phyloP scores from a whole-genome alignment of 2,797 vertebrate species.

The Chaunax sp. region DNA sequence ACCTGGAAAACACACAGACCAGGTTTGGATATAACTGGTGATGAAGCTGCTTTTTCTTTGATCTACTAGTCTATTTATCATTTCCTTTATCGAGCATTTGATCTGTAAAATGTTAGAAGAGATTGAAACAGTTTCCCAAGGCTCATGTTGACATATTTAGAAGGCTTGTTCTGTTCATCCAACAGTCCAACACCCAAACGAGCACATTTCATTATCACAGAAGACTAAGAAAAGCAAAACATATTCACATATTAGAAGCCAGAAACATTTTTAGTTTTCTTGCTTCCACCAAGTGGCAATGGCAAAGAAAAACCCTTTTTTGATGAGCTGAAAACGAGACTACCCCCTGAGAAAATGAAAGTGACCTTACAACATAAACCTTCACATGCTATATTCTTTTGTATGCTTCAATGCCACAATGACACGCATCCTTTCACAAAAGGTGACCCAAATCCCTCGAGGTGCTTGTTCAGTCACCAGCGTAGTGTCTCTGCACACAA shows the following conservation, averaged over 20 bases:
- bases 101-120: neutral
- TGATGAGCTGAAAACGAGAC: slow-evolving; percentile 55
- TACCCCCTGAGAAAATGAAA: slow-evolving; percentile 50
- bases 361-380: slow-evolving; percentile 67
- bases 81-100: neutral
- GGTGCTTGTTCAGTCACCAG: slow-evolving; percentile 63
- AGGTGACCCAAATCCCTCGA: slow-evolving; percentile 57
- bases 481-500: slow-evolving; percentile 55
- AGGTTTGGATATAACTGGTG: neutral
- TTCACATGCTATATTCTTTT: slow-evolving; percentile 42
- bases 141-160: too few species aligned
- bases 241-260: neutral
- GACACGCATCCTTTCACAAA: slow-evolving; percentile 63
- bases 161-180: neutral
- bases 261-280: too few species aligned
- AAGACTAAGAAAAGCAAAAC: neutral
- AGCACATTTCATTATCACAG: neutral
- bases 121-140: too few species aligned
- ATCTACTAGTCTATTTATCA: neutral
- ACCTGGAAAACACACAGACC: too few species aligned
- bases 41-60: neutral
- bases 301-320: slow-evolving; percentile 14
- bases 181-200: neutral
- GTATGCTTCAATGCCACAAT: slow-evolving; percentile 50
- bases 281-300: too few species aligned